These are phyloP conservation scores for Pseudococcus viburni DNA, from an alignment of 2,888 invertebrate species.

Conservation along the genomic window DNA sequence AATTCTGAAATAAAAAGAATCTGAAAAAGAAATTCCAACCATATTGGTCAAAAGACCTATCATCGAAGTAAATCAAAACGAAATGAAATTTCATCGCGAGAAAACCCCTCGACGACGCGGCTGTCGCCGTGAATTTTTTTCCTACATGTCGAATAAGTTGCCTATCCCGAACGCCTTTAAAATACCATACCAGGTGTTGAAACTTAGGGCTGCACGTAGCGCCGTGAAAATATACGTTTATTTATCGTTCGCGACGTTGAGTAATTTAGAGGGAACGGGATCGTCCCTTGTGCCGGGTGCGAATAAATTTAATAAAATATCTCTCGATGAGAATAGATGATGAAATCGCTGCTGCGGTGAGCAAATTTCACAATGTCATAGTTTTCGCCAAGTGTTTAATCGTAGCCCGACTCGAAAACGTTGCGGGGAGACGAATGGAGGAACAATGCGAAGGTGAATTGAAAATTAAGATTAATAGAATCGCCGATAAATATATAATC, in stretches of 20 bases:
- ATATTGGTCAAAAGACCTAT: too few relatives aligned
- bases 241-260: not conserved
- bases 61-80: too few relatives aligned
- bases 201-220: not conserved
- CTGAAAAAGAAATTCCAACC: too few relatives aligned
- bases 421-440: not conserved
- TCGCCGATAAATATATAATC: slow-evolving; percentile 21
- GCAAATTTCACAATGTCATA: not conserved
- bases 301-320: slow-evolving; percentile 32
- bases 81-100: too few relatives aligned
- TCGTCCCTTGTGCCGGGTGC: slow-evolving; percentile 4
- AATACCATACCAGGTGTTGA: not conserved
- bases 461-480: slow-evolving; percentile 27
- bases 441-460: not conserved
- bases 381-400: not conserved
- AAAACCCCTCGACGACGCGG: too few relatives aligned
- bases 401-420: not conserved
- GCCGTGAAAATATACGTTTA: not conserved
- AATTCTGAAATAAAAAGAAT: too few relatives aligned
- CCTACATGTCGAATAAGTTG: not conserved
- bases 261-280: not conserved
- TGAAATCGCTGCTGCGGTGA: not conserved
- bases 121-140: not conserved
- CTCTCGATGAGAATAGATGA: slow-evolving; percentile 3
- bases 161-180: not conserved